A percentile compares a stretch with the other conserved stretches of the same genome.
These are phyloP conservation scores for Syngnathus rostellatus DNA, from an alignment of 2,797 vertebrate species.

Conservation along the genomic window DNA sequence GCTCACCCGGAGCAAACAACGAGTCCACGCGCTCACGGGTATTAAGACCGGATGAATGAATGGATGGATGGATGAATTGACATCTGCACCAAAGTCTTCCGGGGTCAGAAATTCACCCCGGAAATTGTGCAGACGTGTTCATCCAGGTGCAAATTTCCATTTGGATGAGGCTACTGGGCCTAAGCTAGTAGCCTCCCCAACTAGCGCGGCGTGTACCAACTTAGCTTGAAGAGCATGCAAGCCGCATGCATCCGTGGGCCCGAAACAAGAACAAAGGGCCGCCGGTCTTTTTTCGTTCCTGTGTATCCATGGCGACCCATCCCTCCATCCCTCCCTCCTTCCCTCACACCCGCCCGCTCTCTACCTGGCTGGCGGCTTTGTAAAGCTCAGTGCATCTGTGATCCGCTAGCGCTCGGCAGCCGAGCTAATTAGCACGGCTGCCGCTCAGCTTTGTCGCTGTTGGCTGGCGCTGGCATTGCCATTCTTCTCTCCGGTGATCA, in stretches of 20 bases:
- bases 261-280: conserved; percentile 21
- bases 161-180: not conserved
- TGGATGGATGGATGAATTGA: not conserved
- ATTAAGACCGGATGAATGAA: conserved; percentile 4
- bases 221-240: not conserved
- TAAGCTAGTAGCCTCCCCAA: not conserved
- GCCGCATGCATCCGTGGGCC: conserved; percentile 16
- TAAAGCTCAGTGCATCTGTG: conserved; percentile 48
- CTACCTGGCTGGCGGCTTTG: conserved; percentile 56
- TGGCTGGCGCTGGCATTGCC: conserved; percentile 12
- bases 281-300: conserved; percentile 27
- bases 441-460: conserved; percentile 26
- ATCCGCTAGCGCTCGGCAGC: conserved; percentile 49
- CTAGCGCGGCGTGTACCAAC: not conserved
- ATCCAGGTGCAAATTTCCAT: not conserved
- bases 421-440: conserved; percentile 52
- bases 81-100: not conserved
- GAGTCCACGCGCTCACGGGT: conserved; percentile 75
- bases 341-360: conserved; percentile 3
- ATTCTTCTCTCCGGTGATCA: conserved; percentile 10
- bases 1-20: conserved; percentile 78
- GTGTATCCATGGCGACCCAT: conserved; percentile 54
- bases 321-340: conserved; percentile 24
- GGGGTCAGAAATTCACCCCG: not conserved
- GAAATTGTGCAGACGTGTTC: not conserved